Percentiles rank a stretch among this genome's conserved stretches.
Conservation (phyloP, 2,113 vertebrate species). For the Limanda limanda region DNA sequence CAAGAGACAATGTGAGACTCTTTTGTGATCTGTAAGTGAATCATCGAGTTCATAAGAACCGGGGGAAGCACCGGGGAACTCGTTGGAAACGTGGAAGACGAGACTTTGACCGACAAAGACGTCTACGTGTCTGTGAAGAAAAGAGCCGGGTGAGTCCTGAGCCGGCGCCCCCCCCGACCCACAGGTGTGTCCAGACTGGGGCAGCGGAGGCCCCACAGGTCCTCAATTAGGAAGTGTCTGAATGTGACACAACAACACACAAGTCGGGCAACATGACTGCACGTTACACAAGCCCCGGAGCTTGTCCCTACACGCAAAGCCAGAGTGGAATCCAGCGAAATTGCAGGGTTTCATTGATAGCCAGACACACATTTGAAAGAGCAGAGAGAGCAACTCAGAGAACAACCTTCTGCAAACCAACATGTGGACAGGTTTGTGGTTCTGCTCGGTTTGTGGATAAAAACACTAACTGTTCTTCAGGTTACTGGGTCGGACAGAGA, state of each 20-base stretch:
- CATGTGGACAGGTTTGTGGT: not conserved
- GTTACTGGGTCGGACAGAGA: not conserved
- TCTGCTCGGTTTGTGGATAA: not conserved
- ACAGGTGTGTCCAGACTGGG: slow-evolving; percentile 58
- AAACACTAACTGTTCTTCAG: not conserved
- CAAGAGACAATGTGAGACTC: not conserved
- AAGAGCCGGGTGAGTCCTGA: not conserved
- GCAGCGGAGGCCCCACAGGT: slow-evolving; percentile 41
- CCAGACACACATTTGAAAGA: slow-evolving; percentile 63
- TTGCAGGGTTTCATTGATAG: slow-evolving; percentile 83
- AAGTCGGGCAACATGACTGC: slow-evolving; percentile 44
- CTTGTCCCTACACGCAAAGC: slow-evolving; percentile 78
- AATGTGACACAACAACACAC: slow-evolving; percentile 57
- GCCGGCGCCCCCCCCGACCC: not conserved
- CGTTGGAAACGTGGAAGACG: not conserved
- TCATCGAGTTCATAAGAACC: not conserved
- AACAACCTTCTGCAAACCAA: slow-evolving; percentile 4
- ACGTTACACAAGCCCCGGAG: slow-evolving; percentile 69
- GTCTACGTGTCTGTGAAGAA: slow-evolving; percentile 13
- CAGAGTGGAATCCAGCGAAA: slow-evolving; percentile 80
- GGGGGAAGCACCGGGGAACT: not conserved
- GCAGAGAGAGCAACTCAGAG: slow-evolving; percentile 8
- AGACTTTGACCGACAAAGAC: not conserved
- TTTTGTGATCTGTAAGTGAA: too few relatives aligned
- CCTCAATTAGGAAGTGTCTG: slow-evolving; percentile 61